Conservation (phyloP, 1,140 invertebrate species). For the Phymorhynchus buccinoides region DNA sequence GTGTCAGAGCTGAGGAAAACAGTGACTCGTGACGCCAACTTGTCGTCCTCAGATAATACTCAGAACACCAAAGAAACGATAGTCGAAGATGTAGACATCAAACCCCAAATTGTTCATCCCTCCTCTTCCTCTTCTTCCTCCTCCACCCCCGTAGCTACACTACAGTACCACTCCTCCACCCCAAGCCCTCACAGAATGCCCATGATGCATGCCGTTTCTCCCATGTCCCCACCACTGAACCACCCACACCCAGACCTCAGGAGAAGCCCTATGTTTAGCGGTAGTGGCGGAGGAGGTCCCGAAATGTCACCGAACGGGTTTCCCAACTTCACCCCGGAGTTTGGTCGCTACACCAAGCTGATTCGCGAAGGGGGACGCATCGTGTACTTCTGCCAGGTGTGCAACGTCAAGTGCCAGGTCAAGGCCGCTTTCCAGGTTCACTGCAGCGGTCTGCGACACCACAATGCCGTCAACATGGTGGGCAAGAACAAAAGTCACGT, state of each 20-base stretch:
- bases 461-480: constrained; percentile 48
- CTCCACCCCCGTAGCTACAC: neutral
- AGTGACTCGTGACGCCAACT: no score
- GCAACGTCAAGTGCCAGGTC: constrained; percentile 65
- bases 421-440: constrained; percentile 61
- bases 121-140: neutral
- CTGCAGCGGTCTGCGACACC: constrained; percentile 56
- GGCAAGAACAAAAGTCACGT: constrained; percentile 28
- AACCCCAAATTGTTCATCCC: neutral
- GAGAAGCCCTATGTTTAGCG: constrained; percentile 20
- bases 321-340: constrained; percentile 61
- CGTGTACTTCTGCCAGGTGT: constrained; percentile 66
- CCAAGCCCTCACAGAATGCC: neutral
- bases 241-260: constrained; percentile 13
- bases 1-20: neutral
- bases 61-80: neutral
- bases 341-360: constrained; percentile 65
- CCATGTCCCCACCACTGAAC: neutral
- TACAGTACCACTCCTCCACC: neutral
- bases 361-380: constrained; percentile 66
- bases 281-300: neutral
- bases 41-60: no score
- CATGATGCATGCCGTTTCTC: neutral
- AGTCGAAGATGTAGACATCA: neutral
- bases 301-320: neutral